Evolutionary conservation across 1,140 invertebrate species (phyloP).

Genomic region (Pectinophora gossypiella): DNA sequence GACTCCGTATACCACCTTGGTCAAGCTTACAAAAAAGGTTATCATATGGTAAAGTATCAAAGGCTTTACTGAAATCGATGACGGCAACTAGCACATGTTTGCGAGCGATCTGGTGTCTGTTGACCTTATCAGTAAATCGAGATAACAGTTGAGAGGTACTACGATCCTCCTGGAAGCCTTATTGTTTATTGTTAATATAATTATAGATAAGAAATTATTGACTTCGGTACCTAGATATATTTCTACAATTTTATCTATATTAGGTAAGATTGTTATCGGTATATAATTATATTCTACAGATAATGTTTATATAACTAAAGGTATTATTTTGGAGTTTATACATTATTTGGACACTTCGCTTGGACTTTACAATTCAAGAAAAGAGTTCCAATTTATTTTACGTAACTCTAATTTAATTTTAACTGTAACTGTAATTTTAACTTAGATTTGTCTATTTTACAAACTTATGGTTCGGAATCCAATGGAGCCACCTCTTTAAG

Average conservation of each 20-base stretch:
- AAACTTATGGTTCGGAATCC: too few relatives aligned
- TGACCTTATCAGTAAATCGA: constrained; percentile 3
- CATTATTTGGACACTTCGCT: not conserved
- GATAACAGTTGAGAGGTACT: constrained; percentile 19
- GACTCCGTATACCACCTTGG: constrained; percentile 20
- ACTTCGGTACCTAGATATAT: not conserved
- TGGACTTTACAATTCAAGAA: not conserved
- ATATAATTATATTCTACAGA: too few relatives aligned
- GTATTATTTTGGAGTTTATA: not conserved
- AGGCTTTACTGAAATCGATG: constrained; percentile 21
- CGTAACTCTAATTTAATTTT: not conserved
- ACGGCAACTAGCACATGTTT: too few relatives aligned
- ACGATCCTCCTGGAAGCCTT: constrained; percentile 9
- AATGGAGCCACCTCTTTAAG: too few relatives aligned
- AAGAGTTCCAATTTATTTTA: not conserved
- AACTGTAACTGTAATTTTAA: too few relatives aligned
- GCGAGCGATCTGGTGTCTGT: too few relatives aligned
- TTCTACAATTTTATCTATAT: constrained; percentile 23
- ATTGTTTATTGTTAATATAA: constrained; percentile 16
- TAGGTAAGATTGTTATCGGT: constrained; percentile 12
- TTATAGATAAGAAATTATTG: not conserved
- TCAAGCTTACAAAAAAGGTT: constrained; percentile 14
- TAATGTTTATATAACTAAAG: not conserved
- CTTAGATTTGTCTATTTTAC: not conserved
- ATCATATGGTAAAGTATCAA: constrained; percentile 24